phyloP scores from a whole-genome alignment of 1,140 invertebrate genomes.

The Hydropsyche tenuis region DNA sequence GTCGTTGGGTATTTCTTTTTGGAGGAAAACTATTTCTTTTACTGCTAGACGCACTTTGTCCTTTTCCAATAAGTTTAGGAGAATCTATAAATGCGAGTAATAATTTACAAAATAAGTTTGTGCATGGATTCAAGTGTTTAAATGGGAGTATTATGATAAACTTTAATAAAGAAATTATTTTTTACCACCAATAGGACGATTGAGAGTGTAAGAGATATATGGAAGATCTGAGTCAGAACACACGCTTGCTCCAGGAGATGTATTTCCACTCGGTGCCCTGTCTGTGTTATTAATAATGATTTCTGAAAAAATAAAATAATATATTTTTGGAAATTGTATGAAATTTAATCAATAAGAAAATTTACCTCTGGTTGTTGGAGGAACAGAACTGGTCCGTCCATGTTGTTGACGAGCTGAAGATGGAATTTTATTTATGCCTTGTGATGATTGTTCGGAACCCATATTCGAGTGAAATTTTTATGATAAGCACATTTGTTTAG shows the following conservation, averaged over 20 bases:
- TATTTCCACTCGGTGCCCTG: conserved; percentile 69
- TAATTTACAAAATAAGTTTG: too few species aligned
- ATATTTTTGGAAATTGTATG: too few species aligned
- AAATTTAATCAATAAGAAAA: not conserved
- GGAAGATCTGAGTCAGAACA: conserved; percentile 90
- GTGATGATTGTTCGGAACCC: conserved; percentile 68
- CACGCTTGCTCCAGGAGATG: conserved; percentile 83
- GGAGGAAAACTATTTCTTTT: conserved; percentile 35
- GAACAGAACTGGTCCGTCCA: conserved; percentile 66
- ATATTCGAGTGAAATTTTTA: conserved; percentile 54
- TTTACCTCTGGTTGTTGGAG: conserved; percentile 51
- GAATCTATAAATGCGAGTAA: too few species aligned
- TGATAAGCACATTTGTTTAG: too few species aligned
- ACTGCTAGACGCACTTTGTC: conserved; percentile 45
- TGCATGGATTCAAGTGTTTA: too few species aligned
- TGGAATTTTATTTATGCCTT: conserved; percentile 49
- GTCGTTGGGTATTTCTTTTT: conserved; percentile 42
- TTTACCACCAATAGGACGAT: conserved; percentile 83
- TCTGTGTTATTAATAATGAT: conserved; percentile 52
- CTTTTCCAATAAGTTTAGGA: conserved; percentile 74
- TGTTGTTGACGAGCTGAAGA: conserved; percentile 57
- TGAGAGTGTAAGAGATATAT: conserved; percentile 93
- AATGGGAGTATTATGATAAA: too few species aligned
- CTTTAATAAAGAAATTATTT: too few species aligned
- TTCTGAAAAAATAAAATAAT: conserved; percentile 28